These are phyloP conservation scores for Ornithoptera alexandrae DNA, from an alignment of 2,888 invertebrate genomes.

Conservation along the genomic window DNA sequence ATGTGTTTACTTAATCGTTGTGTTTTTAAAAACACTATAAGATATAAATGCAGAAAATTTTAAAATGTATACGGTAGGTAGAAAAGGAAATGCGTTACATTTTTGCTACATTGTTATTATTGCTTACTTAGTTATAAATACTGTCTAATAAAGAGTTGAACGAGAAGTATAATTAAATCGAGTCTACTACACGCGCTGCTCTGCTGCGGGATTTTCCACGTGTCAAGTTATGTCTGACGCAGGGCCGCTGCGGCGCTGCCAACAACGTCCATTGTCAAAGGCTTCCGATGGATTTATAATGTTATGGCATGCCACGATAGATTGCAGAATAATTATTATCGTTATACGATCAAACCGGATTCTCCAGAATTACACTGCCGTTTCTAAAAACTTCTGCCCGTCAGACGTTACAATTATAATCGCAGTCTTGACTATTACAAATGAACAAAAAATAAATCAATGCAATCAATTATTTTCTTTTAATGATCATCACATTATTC, in stretches of 20 bases:
- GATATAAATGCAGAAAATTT: too few species aligned
- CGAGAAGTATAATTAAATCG: not conserved
- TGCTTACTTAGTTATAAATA: not conserved
- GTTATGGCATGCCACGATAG: slow-evolving; percentile 47
- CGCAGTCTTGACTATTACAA: slow-evolving; percentile 21
- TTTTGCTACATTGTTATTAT: not conserved
- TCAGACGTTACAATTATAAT: slow-evolving; percentile 39
- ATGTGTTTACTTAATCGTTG: too few species aligned
- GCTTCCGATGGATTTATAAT: slow-evolving; percentile 50
- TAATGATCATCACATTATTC: not conserved
- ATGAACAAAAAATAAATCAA: slow-evolving; percentile 21
- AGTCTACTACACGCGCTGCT: not conserved
- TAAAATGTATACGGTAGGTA: too few species aligned
- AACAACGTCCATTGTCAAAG: slow-evolving; percentile 40
- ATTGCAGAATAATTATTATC: slow-evolving; percentile 50
- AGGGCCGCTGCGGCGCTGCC: not conserved
- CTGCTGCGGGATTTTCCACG: slow-evolving; percentile 46
- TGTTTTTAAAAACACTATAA: too few species aligned
- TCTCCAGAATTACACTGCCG: slow-evolving; percentile 47
- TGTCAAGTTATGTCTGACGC: slow-evolving; percentile 38
- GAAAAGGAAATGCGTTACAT: not conserved
- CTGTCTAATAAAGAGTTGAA: not conserved
- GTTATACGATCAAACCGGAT: slow-evolving; percentile 50
- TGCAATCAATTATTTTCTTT: not conserved
- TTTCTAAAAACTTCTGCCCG: slow-evolving; percentile 57